Percentiles rank a stretch among this genome's conserved stretches.
These are phyloP conservation scores for Calameuta filiformis DNA, from an alignment of 2,888 invertebrate species.

Conservation along the genomic window DNA sequence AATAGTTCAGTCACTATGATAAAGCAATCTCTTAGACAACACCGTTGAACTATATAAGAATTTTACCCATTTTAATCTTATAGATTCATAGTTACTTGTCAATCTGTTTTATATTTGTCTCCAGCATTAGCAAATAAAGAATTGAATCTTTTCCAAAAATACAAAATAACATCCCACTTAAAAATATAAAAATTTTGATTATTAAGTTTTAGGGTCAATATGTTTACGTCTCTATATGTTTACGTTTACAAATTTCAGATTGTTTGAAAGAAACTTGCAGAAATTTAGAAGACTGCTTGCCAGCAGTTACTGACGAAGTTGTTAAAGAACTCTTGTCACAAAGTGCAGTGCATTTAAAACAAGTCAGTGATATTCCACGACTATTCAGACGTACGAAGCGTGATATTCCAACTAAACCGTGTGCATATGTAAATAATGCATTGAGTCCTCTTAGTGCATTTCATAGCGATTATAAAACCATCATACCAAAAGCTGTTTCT, in stretches of 20 bases:
- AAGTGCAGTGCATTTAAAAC: slow-evolving; percentile 75
- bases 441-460: slow-evolving; percentile 73
- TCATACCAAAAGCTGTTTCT: slow-evolving; percentile 60
- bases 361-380: slow-evolving; percentile 93
- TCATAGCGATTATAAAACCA: slow-evolving; percentile 66
- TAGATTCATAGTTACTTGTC: background rate
- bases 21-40: background rate
- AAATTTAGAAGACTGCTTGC: slow-evolving; percentile 35
- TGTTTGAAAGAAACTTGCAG: slow-evolving; percentile 37
- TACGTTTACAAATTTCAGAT: slow-evolving; percentile 24
- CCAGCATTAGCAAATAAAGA: background rate
- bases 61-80: background rate
- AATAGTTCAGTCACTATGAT: background rate
- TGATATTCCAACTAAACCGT: slow-evolving; percentile 84
- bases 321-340: slow-evolving; percentile 63
- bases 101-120: background rate
- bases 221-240: no score
- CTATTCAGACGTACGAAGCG: slow-evolving; percentile 92
- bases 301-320: slow-evolving; percentile 61
- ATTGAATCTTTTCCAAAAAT: background rate
- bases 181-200: background rate
- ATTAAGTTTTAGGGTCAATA: background rate
- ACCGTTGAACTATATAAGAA: background rate
- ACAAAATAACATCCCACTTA: background rate
- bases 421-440: slow-evolving; percentile 80